A percentile compares a stretch with the other conserved stretches of the same genome.
Conservation (phyloP, 2,797 vertebrate species). For the Betta splendens region DNA sequence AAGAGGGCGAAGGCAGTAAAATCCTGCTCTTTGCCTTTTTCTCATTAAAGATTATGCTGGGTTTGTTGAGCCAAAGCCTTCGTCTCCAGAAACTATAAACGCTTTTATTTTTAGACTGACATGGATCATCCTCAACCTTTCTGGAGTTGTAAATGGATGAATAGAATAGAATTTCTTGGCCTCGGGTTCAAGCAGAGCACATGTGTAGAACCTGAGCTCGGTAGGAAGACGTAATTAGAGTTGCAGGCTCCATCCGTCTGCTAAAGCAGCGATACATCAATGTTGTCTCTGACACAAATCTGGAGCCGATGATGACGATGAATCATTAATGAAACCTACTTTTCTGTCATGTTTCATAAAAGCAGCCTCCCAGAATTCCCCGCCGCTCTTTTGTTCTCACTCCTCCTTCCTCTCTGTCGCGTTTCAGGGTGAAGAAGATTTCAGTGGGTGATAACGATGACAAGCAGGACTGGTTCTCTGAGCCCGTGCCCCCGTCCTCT, state of each 20-base stretch:
- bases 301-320: constrained; percentile 60
- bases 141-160: constrained; percentile 28
- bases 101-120: constrained; percentile 8
- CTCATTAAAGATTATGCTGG: background rate
- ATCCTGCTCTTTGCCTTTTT: background rate
- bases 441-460: constrained; percentile 61
- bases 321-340: constrained; percentile 79
- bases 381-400: constrained; percentile 59
- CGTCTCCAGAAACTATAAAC: constrained; percentile 7
- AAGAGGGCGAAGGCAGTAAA: constrained; percentile 1
- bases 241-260: constrained; percentile 37
- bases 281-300: constrained; percentile 51
- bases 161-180: constrained; percentile 11
- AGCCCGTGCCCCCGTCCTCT: constrained; percentile 78
- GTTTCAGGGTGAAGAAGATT: constrained; percentile 84
- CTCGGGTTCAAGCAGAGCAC: constrained; percentile 41
- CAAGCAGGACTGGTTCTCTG: constrained; percentile 87
- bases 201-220: constrained; percentile 23
- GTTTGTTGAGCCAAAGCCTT: constrained; percentile 14
- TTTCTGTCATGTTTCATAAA: constrained; percentile 75
- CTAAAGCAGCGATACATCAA: constrained; percentile 44
- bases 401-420: constrained; percentile 15
- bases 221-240: constrained; percentile 57
- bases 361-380: constrained; percentile 40
- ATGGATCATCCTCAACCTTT: constrained; percentile 33